Evolutionary conservation across 2,113 vertebrate genomes (phyloP).

Genomic region (Hippopotamus amphibius): DNA sequence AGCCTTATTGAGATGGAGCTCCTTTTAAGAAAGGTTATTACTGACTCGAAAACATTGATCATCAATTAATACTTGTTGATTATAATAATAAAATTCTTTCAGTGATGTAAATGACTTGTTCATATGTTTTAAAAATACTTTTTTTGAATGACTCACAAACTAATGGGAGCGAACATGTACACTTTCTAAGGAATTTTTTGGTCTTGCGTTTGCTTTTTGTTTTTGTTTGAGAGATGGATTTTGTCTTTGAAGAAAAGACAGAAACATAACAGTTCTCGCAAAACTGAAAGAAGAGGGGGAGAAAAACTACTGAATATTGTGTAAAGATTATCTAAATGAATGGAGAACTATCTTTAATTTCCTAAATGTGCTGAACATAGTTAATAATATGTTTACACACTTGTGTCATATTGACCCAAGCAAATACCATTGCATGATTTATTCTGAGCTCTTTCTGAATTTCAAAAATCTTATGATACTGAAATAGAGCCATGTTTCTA

Average conservation of each 20-base stretch:
- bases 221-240: conserved; percentile 6
- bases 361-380: conserved; percentile 25
- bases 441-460: conserved; percentile 47
- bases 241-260: not conserved
- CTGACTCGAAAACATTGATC: not conserved
- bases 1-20: not conserved
- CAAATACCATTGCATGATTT: conserved; percentile 5
- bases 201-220: conserved; percentile 12
- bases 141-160: conserved; percentile 18
- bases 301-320: conserved; percentile 6
- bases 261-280: conserved; percentile 6
- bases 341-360: conserved; percentile 32
- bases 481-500: conserved; percentile 4
- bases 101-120: not conserved
- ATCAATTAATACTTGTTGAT: conserved; percentile 67
- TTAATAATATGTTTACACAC: not conserved
- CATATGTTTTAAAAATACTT: conserved; percentile 25
- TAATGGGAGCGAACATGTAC: not conserved
- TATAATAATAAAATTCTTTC: conserved; percentile 44
- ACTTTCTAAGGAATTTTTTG: not conserved
- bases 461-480: conserved; percentile 37
- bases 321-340: conserved; percentile 39
- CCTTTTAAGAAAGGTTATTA: conserved; percentile 29
- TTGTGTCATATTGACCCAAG: not conserved
- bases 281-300: not conserved